Base-by-base conservation (phyloP, 2,113 vertebrate species). In the Herpailurus yagouaroundi region DNA sequence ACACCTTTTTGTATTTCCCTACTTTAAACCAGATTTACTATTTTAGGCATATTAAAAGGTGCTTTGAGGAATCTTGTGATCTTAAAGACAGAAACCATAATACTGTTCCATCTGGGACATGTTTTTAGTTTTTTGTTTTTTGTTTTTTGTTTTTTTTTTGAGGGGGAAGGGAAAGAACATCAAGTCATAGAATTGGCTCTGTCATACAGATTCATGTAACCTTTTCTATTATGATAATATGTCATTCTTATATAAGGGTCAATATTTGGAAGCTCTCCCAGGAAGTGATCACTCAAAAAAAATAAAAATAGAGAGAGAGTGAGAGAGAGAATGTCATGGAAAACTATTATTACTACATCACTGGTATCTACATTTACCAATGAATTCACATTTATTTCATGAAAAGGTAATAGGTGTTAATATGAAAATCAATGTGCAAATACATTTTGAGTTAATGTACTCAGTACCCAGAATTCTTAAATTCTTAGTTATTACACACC, bases 321-420 rank as follows among this genome's bases (percentile, higher is more conserved):
- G 19, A 23, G 5, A 23, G 55, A 60, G 57, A 33, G 5, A 52
- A 4, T 76, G 21, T 50, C 71, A 55, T 83, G 23, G 14, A 91
- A 93, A 81, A 64, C 41, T 36, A 91, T 69, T 36, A 91, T 69
- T 63, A 63, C 6, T 45, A 31, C 14, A 41, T 36, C 55, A 73
- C 25, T 31, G 5, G 16, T 80, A 82, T 29, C 52, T 73, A 84
- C 14, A 25, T 18, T 83, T 94, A 85, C 31, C 41, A 92, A 82
- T 12, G 41, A 63, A 89, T 90, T 95, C 36, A 55, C 66, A 97
- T 90, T 90, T 86, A 91, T 55, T 91, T 95, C 52, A 25, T 89
- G 55, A 92, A 92, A 96, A 74, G 6, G 11, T 19, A 92, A 14
- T 18, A 66, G 18, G 60, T 68, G 48, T 68, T 85, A 95, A 94